Percentiles rank a stretch among this genome's conserved stretches.
These are phyloP conservation scores for Glyphotaelius pellucidus DNA, from an alignment of 2,888 invertebrate species.

Conservation along the genomic window DNA sequence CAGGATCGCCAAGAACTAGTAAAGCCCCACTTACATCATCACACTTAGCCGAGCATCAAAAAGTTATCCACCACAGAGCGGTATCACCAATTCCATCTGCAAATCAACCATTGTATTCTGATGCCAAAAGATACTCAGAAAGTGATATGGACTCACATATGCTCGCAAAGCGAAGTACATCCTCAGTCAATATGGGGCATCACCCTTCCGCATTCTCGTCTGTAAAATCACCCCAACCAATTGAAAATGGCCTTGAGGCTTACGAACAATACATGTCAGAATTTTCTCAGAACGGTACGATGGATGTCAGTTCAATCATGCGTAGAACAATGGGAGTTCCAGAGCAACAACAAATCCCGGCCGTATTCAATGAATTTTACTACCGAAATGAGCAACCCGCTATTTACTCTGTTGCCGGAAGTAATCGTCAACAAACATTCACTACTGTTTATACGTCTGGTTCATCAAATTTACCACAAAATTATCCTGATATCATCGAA, in stretches of 20 bases:
- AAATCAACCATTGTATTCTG: slow-evolving; percentile 57
- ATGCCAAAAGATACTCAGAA: slow-evolving; percentile 76
- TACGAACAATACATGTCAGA: slow-evolving; percentile 77
- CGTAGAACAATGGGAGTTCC: slow-evolving; percentile 64
- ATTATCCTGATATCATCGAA: slow-evolving; percentile 84
- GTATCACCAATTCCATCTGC: slow-evolving; percentile 66
- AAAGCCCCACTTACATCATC: slow-evolving; percentile 68
- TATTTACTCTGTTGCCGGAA: slow-evolving; percentile 86
- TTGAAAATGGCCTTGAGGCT: slow-evolving; percentile 73
- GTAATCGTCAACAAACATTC: slow-evolving; percentile 83
- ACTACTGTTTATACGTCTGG: slow-evolving; percentile 87
- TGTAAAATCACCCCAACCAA: slow-evolving; percentile 75
- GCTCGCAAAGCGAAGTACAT: slow-evolving; percentile 67
- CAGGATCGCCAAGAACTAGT: slow-evolving; percentile 85
- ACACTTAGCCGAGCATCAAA: slow-evolving; percentile 46
- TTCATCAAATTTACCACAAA: slow-evolving; percentile 80
- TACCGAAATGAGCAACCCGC: slow-evolving; percentile 79
- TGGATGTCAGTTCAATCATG: slow-evolving; percentile 72
- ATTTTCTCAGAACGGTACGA: slow-evolving; percentile 75
- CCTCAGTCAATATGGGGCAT: slow-evolving; percentile 73
- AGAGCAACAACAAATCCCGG: slow-evolving; percentile 69
- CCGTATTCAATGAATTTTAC: slow-evolving; percentile 71
- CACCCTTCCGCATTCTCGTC: slow-evolving; percentile 78
- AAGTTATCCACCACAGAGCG: slow-evolving; percentile 56
- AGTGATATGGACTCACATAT: slow-evolving; percentile 78